A percentile compares a stretch with the other conserved stretches of the same genome.
These are phyloP conservation scores for Capromys pilorides DNA, from an alignment of 2,797 vertebrate genomes.

Conservation along the genomic window DNA sequence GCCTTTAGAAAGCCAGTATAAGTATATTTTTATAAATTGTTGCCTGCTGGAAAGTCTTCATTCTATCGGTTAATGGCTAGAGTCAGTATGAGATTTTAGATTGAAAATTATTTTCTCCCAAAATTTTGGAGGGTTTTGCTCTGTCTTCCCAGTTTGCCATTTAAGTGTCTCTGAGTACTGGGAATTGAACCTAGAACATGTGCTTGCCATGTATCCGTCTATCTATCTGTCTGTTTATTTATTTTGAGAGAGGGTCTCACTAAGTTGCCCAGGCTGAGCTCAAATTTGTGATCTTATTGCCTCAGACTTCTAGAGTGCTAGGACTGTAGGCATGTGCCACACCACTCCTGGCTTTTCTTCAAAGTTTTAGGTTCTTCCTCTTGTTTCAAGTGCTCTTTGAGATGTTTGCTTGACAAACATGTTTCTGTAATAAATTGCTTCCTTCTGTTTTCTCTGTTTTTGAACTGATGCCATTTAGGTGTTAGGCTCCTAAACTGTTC, in stretches of 20 bases:
- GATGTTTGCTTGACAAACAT: background rate
- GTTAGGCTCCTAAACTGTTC: background rate
- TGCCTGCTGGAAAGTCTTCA: background rate
- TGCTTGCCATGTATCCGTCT: background rate
- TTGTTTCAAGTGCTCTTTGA: background rate
- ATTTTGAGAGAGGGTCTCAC: too few species aligned
- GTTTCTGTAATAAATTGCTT: background rate
- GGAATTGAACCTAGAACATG: background rate
- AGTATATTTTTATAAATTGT: background rate
- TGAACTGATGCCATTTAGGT: background rate
- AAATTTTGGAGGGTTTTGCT: background rate
- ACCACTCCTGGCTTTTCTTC: background rate
- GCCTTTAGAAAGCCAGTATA: too few species aligned
- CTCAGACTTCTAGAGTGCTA: background rate
- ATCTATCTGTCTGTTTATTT: too few species aligned
- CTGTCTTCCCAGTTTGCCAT: background rate
- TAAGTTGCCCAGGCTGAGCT: too few species aligned
- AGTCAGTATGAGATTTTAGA: background rate
- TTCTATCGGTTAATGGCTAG: background rate
- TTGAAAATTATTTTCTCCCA: background rate
- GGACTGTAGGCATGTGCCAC: background rate
- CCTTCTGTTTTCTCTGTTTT: background rate
- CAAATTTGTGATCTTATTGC: too few species aligned
- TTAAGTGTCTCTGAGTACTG: background rate
- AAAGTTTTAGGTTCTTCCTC: background rate